Base-by-base conservation (phyloP, 2,888 invertebrate genomes). In the Pomacea canaliculata region DNA sequence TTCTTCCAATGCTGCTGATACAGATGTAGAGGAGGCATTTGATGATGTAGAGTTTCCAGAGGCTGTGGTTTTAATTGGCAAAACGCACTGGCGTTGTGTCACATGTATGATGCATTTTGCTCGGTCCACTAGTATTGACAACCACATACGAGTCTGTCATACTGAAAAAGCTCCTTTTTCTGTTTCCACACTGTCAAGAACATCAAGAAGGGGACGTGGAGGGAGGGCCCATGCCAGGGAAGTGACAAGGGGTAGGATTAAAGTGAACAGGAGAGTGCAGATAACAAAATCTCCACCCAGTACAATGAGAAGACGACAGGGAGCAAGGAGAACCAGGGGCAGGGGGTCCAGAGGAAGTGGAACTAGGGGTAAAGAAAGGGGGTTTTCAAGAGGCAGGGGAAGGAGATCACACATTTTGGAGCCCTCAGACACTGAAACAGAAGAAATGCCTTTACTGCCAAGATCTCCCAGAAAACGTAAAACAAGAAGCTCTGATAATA, bases 61-160 rank as follows among this genome's bases (percentile, higher is more conserved):
- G 37, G 74, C 74, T 19, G 74, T 74, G 27, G 69, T 74, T 27
- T 49, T 74, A n/a, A 46, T 74, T 16, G 74, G 74, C 9, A 74
- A 74, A n/a, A 74, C 74, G 18, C 69, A 69, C 69, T 74, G 74
- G 74, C 68, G 74, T 13, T 74, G 74, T 69, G 74, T 74, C 62
- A 60, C 69, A 49, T 74, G 74, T n/a, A 69, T 69, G 68, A 49
- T 48, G 19, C 51, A 60, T 27, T 49, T 37, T n/a, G 19, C 60
- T 46, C 68, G 69, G 10, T 48, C 62, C 69, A 69, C 46, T 23
- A 74, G 74, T 19, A 62, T 74, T 62, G 74, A 74, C 49, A 60
- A 60, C 7, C 74, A 74, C 48, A 8, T 74, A 23, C 67, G 49
- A 27, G 48, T 8, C 4, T 48, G 48, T 23, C 74, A 74, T 27